phyloP scores from a whole-genome alignment of 2,888 invertebrate species.

The Parochlus steinenii region DNA sequence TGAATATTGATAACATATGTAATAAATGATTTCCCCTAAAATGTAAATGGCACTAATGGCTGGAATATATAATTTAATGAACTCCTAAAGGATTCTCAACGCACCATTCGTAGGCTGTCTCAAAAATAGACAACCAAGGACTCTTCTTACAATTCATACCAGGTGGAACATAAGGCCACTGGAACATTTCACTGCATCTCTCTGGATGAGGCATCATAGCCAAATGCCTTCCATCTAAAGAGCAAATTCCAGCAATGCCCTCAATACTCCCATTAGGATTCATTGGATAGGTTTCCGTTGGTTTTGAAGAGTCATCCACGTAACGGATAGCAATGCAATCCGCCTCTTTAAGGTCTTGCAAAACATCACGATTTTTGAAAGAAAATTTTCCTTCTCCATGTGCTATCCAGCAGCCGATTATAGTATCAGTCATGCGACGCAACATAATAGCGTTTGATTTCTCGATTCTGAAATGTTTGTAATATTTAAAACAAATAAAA shows the following conservation, averaged over 20 bases:
- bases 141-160: constrained; percentile 41
- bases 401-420: constrained; percentile 90
- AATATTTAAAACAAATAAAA: too few relatives aligned
- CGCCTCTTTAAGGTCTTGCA: constrained; percentile 34
- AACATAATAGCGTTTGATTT: constrained; percentile 62
- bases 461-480: constrained; percentile 55
- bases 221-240: constrained; percentile 78
- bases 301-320: constrained; percentile 57
- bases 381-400: constrained; percentile 86
- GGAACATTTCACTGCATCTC: constrained; percentile 76
- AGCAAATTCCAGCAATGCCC: constrained; percentile 82
- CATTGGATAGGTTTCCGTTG: constrained; percentile 74
- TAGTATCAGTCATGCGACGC: constrained; percentile 68
- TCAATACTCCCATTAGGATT: constrained; percentile 85
- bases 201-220: constrained; percentile 99
- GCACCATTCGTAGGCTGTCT: constrained; percentile 69
- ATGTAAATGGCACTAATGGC: background rate
- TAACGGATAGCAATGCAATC: constrained; percentile 65
- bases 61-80: background rate
- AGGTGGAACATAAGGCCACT: constrained; percentile 60
- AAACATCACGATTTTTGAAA: constrained; percentile 34
- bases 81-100: constrained; percentile 10
- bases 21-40: too few relatives aligned
- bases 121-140: constrained; percentile 87
- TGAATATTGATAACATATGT: too few relatives aligned